A percentile compares a stretch with the other conserved stretches of the same genome.
phyloP scores from a whole-genome alignment of 2,797 vertebrate genomes.

The Gambusia yucatana region DNA sequence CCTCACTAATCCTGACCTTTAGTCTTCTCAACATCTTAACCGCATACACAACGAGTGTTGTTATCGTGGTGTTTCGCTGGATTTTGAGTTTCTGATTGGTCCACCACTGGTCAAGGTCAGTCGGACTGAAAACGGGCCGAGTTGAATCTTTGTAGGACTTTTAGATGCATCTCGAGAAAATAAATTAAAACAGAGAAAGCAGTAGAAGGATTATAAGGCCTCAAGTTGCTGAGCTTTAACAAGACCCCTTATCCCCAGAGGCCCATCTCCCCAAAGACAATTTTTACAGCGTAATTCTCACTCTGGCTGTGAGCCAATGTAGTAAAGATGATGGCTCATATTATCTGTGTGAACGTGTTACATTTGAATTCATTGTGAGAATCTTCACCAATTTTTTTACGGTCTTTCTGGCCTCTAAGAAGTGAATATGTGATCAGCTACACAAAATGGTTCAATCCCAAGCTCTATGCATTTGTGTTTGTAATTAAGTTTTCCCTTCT shows the following conservation, averaged over 20 bases:
- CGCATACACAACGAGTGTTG: neutral
- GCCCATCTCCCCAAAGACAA: slow-evolving; percentile 4
- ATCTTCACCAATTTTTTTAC: neutral
- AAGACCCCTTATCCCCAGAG: neutral
- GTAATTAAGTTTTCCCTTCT: neutral
- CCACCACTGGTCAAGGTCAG: neutral
- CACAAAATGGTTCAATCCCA: neutral
- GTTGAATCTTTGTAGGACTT: neutral
- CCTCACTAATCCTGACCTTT: neutral
- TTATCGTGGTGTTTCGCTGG: neutral
- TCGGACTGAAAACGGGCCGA: neutral
- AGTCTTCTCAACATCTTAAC: neutral
- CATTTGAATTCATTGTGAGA: slow-evolving; percentile 13
- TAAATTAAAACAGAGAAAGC: neutral
- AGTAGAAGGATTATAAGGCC: neutral
- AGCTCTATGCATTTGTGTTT: neutral
- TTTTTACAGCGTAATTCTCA: slow-evolving; percentile 8
- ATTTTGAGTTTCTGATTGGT: neutral
- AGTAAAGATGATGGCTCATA: slow-evolving; percentile 5
- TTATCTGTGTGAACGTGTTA: slow-evolving; percentile 10
- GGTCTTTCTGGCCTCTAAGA: neutral
- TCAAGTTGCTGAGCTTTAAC: slow-evolving; percentile 6
- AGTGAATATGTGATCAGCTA: neutral
- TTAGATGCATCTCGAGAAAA: neutral
- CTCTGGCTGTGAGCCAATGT: slow-evolving; percentile 4